These are phyloP conservation scores for Desoria tigrina DNA, from an alignment of 2,888 invertebrate species.

Conservation along the genomic window DNA sequence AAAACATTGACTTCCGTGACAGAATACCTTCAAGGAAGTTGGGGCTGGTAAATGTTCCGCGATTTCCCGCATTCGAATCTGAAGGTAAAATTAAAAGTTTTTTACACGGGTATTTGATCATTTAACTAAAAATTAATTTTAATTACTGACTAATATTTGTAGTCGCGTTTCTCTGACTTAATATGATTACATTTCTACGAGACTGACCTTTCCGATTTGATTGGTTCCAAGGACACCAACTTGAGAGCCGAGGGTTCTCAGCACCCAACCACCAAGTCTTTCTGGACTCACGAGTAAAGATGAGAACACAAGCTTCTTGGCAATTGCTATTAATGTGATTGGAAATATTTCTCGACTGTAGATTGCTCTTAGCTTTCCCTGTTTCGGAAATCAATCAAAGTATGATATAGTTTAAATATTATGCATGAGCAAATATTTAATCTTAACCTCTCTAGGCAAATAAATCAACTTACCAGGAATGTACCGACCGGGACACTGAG, in stretches of 20 bases:
- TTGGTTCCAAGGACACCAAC: not conserved
- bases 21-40: slow-evolving; percentile 4
- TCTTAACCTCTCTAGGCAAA: too few species aligned
- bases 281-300: not conserved
- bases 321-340: not conserved
- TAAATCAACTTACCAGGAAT: not conserved
- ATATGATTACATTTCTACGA: too few species aligned
- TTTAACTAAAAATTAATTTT: too few species aligned
- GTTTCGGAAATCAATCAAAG: too few species aligned
- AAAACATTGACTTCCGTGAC: slow-evolving; percentile 11
- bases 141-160: too few species aligned
- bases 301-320: not conserved
- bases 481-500: not conserved
- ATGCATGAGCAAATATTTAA: too few species aligned
- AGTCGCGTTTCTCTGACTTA: too few species aligned
- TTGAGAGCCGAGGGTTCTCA: not conserved
- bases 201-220: slow-evolving; percentile 4
- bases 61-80: not conserved
- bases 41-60: not conserved
- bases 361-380: not conserved
- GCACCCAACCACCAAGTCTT: not conserved
- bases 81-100: not conserved
- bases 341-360: not conserved
- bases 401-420: too few species aligned
- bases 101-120: too few species aligned